These are phyloP conservation scores for Triplophysa siluroides DNA, from an alignment of 2,113 vertebrate species.

Conservation along the genomic window DNA sequence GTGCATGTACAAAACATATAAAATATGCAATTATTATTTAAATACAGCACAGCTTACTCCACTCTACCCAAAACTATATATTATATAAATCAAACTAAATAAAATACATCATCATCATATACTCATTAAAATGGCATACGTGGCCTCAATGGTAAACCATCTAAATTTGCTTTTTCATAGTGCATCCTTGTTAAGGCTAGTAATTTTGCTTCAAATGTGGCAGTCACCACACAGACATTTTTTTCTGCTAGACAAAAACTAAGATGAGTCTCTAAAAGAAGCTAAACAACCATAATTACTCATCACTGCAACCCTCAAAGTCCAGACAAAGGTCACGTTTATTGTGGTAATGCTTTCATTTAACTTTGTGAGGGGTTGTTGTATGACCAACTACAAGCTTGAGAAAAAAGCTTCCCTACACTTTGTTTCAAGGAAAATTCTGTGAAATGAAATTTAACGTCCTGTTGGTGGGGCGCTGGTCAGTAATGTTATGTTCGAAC, in stretches of 20 bases:
- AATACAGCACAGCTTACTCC: background rate
- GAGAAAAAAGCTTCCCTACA: background rate
- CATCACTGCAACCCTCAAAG: slow-evolving; percentile 49
- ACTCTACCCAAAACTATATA: background rate
- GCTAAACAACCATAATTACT: slow-evolving; percentile 49
- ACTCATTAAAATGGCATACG: background rate
- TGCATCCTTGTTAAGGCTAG: slow-evolving; percentile 35
- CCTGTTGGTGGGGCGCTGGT: too few species aligned
- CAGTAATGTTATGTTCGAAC: too few species aligned
- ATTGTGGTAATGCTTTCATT: slow-evolving; percentile 52
- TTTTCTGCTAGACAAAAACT: slow-evolving; percentile 41
- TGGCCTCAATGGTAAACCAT: background rate
- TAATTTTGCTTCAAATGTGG: slow-evolving; percentile 29
- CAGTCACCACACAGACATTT: slow-evolving; percentile 28
- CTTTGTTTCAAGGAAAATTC: too few species aligned
- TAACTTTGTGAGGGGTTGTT: slow-evolving; percentile 46
- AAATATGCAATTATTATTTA: too few species aligned
- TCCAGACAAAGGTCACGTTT: slow-evolving; percentile 52
- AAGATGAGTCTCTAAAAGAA: slow-evolving; percentile 44
- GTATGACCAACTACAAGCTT: slow-evolving; percentile 39
- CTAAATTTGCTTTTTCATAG: background rate
- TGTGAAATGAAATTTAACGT: too few species aligned
- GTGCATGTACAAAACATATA: too few species aligned
- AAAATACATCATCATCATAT: slow-evolving; percentile 4
- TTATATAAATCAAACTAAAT: background rate